A percentile compares a stretch with the other conserved stretches of the same genome.
These are phyloP conservation scores for Phoeniculus purpureus DNA, from an alignment of 2,797 vertebrate genomes.

Conservation along the genomic window DNA sequence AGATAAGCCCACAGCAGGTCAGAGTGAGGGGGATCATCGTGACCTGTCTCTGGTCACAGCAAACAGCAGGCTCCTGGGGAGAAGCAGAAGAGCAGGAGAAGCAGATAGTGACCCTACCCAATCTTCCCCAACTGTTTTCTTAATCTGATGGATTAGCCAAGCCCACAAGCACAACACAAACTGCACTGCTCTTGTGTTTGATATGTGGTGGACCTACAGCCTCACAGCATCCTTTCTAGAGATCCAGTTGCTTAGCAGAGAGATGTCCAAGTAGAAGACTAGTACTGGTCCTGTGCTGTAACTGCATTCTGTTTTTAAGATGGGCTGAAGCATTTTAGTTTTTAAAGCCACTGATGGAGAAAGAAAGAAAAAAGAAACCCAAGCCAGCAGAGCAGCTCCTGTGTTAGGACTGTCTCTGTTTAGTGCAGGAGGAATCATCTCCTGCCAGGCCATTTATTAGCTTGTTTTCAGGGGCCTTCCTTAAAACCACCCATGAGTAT, in stretches of 20 bases:
- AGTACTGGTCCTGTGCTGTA: too few relatives aligned
- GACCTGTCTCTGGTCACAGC: background rate
- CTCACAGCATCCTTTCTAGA: background rate
- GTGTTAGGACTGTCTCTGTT: background rate
- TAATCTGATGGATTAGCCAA: background rate
- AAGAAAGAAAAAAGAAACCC: background rate
- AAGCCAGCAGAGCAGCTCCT: background rate
- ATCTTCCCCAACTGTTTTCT: background rate
- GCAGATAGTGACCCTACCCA: background rate
- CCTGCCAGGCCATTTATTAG: background rate
- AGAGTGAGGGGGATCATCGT: background rate
- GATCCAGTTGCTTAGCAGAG: background rate
- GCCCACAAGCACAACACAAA: rapidly evolving
- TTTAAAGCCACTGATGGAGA: background rate
- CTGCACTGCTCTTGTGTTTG: rapidly evolving
- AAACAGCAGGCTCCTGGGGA: background rate
- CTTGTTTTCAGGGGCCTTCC: slow-evolving; percentile 7
- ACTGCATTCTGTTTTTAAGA: background rate
- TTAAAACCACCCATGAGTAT: background rate
- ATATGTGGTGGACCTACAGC: background rate
- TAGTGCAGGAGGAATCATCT: background rate
- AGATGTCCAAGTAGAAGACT: background rate
- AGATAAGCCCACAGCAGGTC: slow-evolving; percentile 28
- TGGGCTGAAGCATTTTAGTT: background rate
- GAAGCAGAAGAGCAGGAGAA: background rate